Evolutionary conservation across 2,797 vertebrate species (phyloP).

Genomic region (Rhinophrynus dorsalis): DNA sequence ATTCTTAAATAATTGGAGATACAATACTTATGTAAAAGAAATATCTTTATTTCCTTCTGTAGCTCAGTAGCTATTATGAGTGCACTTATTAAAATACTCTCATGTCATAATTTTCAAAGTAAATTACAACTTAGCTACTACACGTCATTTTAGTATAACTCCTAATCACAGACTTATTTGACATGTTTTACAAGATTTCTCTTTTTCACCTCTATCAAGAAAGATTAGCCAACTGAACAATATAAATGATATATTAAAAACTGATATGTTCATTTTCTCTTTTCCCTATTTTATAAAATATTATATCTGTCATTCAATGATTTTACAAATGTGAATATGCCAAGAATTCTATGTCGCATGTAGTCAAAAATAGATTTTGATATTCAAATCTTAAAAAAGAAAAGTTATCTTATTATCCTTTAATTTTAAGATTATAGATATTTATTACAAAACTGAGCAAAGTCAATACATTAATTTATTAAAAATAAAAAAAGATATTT

Average conservation of each 20-base stretch:
- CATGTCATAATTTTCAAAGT: constrained; percentile 36
- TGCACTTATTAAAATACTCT: constrained; percentile 40
- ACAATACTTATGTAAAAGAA: constrained; percentile 13
- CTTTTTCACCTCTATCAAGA: constrained; percentile 25
- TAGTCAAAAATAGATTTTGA: too few relatives aligned
- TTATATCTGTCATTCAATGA: background rate
- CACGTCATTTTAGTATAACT: constrained; percentile 26
- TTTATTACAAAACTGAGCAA: too few relatives aligned
- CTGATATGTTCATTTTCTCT: constrained; percentile 2
- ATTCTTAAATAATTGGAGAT: constrained; percentile 19
- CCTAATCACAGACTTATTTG: constrained; percentile 40
- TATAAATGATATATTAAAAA: constrained; percentile 9
- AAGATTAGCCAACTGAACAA: constrained; percentile 21
- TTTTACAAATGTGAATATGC: background rate
- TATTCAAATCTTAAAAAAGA: too few relatives aligned
- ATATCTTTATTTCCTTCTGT: constrained; percentile 29
- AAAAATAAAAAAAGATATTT: too few relatives aligned
- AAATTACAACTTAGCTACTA: constrained; percentile 44
- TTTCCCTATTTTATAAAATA: background rate
- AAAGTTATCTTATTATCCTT: too few relatives aligned
- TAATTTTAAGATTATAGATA: background rate
- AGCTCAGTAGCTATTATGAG: constrained; percentile 13
- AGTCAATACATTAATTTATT: too few relatives aligned
- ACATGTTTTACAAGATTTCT: constrained; percentile 39
- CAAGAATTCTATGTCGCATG: background rate